Conservation (phyloP, 1,140 invertebrate species). For the Periplaneta americana region DNA sequence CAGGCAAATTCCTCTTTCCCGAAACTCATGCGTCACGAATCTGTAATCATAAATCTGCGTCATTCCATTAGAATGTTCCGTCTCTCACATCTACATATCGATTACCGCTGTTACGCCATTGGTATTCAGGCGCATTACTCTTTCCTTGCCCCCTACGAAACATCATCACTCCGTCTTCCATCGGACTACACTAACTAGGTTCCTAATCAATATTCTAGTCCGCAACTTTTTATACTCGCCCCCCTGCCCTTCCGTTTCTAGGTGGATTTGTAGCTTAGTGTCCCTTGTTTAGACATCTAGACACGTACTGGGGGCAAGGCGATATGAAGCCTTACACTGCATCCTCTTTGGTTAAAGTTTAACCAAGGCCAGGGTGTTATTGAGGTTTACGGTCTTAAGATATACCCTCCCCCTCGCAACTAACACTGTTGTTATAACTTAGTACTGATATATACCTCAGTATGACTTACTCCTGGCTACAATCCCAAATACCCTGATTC, state of each 20-base stretch:
- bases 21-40: not conserved
- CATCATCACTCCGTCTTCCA: not conserved
- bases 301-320: not conserved
- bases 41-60: not conserved
- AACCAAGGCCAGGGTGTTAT: not conserved
- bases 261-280: not conserved
- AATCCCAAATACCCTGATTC: too few relatives aligned
- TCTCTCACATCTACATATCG: not conserved
- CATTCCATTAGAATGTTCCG: too few relatives aligned
- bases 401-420: too few relatives aligned
- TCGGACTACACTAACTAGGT: not conserved
- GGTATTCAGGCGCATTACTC: not conserved
- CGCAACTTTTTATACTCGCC: not conserved
- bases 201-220: not conserved
- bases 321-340: not conserved
- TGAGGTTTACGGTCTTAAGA: not conserved
- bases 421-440: too few relatives aligned
- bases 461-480: too few relatives aligned
- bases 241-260: not conserved
- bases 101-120: not conserved
- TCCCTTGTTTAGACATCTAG: not conserved
- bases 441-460: too few relatives aligned
- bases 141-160: not conserved
- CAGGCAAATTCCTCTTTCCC: not conserved
- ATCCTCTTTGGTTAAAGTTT: not conserved